These are phyloP conservation scores for Montipora capitata DNA, from an alignment of 92 coral and sea anemone species.

Conservation along the genomic window DNA sequence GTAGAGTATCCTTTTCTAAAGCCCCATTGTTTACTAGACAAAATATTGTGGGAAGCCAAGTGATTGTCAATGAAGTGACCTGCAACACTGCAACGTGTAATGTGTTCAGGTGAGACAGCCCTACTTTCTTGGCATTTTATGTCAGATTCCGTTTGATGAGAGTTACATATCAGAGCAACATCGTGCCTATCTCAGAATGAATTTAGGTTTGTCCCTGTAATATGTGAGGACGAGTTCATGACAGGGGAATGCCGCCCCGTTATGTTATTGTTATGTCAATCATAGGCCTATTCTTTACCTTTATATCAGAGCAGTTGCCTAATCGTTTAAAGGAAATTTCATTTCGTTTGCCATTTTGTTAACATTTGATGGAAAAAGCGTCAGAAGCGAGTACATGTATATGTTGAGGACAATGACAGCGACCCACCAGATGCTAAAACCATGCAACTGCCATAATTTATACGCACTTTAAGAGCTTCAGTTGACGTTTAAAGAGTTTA, in stretches of 20 bases:
- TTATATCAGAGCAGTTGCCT: constrained; percentile 6
- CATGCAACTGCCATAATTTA: neutral
- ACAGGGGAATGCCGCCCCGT: neutral
- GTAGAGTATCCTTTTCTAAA: no score
- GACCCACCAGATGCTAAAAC: neutral
- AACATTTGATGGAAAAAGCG: constrained; percentile 26
- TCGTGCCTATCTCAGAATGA: no score
- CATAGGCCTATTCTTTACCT: neutral
- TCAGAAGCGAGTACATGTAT: constrained; percentile 17
- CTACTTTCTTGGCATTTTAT: no score
- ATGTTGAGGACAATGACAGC: constrained; percentile 34
- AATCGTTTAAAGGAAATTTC: constrained; percentile 6
- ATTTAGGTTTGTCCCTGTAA: no score
- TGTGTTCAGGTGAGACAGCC: no score
- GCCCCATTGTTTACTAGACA: no score
- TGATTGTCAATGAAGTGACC: no score
- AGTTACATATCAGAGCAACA: no score
- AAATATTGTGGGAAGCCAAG: no score
- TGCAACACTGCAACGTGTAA: no score
- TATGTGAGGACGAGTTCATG: neutral
- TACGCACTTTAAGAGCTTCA: neutral
- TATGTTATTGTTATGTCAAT: neutral
- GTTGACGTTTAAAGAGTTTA: neutral
- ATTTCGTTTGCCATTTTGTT: constrained; percentile 39
- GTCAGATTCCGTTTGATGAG: no score